A percentile compares a stretch with the other conserved stretches of the same genome.
Evolutionary conservation across 2,797 vertebrate species (phyloP).

Genomic region (Adelosebastes latens): DNA sequence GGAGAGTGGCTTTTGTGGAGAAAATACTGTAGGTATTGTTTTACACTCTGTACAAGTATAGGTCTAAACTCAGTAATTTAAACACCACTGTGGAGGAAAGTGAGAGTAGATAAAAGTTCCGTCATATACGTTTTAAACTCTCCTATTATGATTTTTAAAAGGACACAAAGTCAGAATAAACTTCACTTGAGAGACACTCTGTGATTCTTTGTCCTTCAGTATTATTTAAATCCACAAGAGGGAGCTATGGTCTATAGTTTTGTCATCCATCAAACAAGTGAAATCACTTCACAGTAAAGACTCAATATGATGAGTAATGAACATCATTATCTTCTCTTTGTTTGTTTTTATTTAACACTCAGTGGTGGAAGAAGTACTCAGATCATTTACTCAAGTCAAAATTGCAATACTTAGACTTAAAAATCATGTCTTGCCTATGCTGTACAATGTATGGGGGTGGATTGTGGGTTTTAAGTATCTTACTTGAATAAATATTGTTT

Average conservation of each 20-base stretch:
- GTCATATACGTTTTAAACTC: not conserved
- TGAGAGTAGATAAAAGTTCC: not conserved
- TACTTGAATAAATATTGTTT: not conserved
- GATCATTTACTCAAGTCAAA: not conserved
- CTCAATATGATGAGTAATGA: not conserved
- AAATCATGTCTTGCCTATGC: not conserved
- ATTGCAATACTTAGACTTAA: not conserved
- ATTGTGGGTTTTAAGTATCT: not conserved
- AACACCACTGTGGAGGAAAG: not conserved
- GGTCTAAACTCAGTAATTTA: not conserved
- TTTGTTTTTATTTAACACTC: not conserved
- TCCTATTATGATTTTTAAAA: not conserved
- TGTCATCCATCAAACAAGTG: not conserved
- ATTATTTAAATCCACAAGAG: slow-evolving; percentile 55
- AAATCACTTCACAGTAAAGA: not conserved
- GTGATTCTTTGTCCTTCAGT: not conserved
- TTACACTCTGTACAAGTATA: not conserved
- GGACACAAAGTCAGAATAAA: not conserved
- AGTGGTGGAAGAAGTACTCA: not conserved
- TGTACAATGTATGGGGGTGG: not conserved
- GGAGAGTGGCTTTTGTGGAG: not conserved
- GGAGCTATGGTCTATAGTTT: slow-evolving; percentile 21
- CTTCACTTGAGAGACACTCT: not conserved
- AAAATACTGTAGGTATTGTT: not conserved
- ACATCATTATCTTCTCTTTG: not conserved